Base-by-base conservation (phyloP, 2,113 vertebrate genomes). In the Ciconia stormi region DNA sequence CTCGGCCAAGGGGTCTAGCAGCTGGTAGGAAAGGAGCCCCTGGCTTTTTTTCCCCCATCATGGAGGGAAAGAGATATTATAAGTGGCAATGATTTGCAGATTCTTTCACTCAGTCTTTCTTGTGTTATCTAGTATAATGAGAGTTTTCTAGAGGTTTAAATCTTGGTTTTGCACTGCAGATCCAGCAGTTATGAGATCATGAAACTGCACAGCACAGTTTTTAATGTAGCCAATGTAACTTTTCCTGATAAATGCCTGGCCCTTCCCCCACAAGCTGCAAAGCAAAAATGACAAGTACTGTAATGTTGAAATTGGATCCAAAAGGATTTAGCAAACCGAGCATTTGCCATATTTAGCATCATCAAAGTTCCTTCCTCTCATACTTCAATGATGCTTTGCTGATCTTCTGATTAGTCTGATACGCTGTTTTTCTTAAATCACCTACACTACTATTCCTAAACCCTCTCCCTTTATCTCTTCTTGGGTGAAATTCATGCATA, bases 321-420 rank as follows among this genome's bases (percentile, higher is more conserved):
- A 97, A 98, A 97, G 97, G 94, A 98, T 98, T 99, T 98, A 99
- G 99, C 98, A 98, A 98, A 98, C 98, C 95, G 98, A 98, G 97
- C 96, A 96, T 98, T 98, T 98, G 98, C 98, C 98, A 98, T 98
- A 98, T 99, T 98, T 98, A 98, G 98, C 97, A 94, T 98, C 98
- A 97, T 98, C 98, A 98, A 98, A 99, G 98, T 98, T 98, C 98
- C 97, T 96, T 98, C 98, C 98, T 98, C 98, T 98, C 97, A 98
- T 98, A 98, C 98, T 98, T 97, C 95, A 97, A 26, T 96, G 97
- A 97, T 98, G 98, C 97, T 98, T 98, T 98, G 95, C 97, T 97
- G 97, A 98, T 98, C 97, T 98, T 98, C 98, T 98, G 98, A 98
- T 98, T 98, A 98, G 97, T 98, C 98, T 98, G 98, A 99, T 98